These are phyloP conservation scores for Diplolepis rosae DNA, from an alignment of 2,888 invertebrate genomes.

Conservation along the genomic window DNA sequence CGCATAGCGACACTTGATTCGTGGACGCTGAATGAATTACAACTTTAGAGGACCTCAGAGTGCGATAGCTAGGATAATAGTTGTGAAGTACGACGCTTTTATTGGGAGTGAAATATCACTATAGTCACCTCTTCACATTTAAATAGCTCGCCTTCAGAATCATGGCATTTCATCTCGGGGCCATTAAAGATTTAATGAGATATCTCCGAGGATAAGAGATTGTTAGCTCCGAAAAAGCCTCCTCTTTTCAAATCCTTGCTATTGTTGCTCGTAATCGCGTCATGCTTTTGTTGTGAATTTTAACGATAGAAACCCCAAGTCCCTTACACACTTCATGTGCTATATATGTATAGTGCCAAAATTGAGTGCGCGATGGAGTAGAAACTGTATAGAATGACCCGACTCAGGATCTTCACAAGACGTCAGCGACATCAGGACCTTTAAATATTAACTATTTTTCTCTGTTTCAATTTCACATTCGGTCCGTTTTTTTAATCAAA, in stretches of 20 bases:
- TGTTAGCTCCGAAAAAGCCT: slow-evolving; percentile 43
- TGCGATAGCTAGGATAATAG: background rate
- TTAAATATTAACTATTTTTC: background rate
- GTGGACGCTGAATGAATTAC: background rate
- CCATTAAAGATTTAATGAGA: slow-evolving; percentile 57
- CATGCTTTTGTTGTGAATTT: slow-evolving; percentile 42
- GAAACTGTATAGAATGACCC: background rate
- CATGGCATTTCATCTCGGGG: slow-evolving; percentile 33
- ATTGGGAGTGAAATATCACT: background rate
- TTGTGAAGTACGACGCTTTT: background rate
- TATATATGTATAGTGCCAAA: background rate
- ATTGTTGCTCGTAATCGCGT: slow-evolving; percentile 43
- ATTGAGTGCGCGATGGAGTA: background rate
- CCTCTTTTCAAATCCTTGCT: slow-evolving; percentile 45
- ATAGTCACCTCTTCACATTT: background rate
- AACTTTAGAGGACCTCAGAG: background rate
- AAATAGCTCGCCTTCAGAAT: background rate
- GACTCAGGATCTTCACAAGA: no score
- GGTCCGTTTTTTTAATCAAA: no score
- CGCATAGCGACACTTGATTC: background rate
- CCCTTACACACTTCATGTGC: background rate
- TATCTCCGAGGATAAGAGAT: slow-evolving; percentile 43
- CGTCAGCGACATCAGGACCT: background rate
- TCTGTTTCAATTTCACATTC: background rate
- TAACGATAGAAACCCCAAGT: background rate